A percentile compares a stretch with the other conserved stretches of the same genome.
Conservation (phyloP, 1,140 invertebrate genomes). For the Bathynomus jamesi region DNA sequence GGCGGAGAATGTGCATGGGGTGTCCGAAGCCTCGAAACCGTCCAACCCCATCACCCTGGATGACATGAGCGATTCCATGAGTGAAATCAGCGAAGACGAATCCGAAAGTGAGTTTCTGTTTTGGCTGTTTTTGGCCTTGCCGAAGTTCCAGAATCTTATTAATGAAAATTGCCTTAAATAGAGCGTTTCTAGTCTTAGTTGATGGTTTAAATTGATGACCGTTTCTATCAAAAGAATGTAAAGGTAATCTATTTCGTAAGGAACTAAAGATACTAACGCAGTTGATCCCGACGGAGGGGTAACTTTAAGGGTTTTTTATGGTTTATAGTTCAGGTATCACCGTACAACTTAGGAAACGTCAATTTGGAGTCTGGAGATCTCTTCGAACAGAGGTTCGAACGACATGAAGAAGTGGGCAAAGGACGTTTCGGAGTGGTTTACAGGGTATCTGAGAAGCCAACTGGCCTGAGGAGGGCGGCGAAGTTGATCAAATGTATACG, state of each 20-base stretch:
- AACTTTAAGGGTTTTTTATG: too few species aligned
- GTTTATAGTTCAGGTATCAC: slow-evolving; percentile 18
- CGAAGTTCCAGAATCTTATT: too few species aligned
- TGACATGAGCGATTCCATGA: slow-evolving; percentile 16
- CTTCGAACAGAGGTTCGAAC: slow-evolving; percentile 54
- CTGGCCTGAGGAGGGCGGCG: slow-evolving; percentile 67
- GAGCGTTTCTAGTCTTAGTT: too few species aligned
- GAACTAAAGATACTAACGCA: too few species aligned
- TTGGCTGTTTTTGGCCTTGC: too few species aligned
- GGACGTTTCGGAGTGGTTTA: slow-evolving; percentile 70
- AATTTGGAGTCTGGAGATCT: slow-evolving; percentile 47
- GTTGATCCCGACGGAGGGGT: too few species aligned
- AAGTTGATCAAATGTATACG: slow-evolving; percentile 82
- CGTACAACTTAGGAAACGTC: slow-evolving; percentile 38
- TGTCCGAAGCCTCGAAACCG: slow-evolving; percentile 58
- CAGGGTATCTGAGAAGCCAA: slow-evolving; percentile 61
- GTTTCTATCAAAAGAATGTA: too few species aligned
- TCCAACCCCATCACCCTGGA: slow-evolving; percentile 43
- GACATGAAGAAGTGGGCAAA: slow-evolving; percentile 68
- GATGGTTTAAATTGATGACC: too few species aligned
- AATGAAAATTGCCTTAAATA: not conserved
- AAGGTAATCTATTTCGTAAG: too few species aligned
- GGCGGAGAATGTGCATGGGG: slow-evolving; percentile 68
- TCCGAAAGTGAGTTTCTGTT: not conserved
- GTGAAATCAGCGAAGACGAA: not conserved